Evolutionary conservation across 2,113 vertebrate species (phyloP).

Genomic region (Xiphophorus maculatus): DNA sequence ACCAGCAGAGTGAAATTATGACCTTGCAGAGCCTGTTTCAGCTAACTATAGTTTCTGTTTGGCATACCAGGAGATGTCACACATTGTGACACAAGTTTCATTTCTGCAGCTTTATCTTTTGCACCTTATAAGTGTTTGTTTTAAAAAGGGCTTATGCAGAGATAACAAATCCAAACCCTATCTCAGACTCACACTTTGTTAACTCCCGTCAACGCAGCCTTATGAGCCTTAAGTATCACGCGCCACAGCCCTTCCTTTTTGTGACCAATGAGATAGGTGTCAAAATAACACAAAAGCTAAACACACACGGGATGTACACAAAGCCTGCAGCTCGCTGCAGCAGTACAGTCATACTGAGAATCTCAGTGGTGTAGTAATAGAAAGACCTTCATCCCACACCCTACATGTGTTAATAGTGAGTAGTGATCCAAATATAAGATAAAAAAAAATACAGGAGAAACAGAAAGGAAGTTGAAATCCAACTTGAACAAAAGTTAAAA

Average conservation of each 20-base stretch:
- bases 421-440: background rate
- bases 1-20: slow-evolving; percentile 54
- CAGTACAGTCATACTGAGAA: slow-evolving; percentile 21
- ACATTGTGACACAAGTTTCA: slow-evolving; percentile 36
- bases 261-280: slow-evolving; percentile 41
- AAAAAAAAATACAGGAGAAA: slow-evolving; percentile 13
- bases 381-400: background rate
- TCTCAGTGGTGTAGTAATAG: slow-evolving; percentile 4
- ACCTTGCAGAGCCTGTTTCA: slow-evolving; percentile 72
- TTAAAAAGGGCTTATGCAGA: background rate
- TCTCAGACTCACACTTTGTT: slow-evolving; percentile 3
- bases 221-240: slow-evolving; percentile 13
- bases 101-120: slow-evolving; percentile 18
- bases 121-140: background rate
- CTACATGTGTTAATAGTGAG: background rate
- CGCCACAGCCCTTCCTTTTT: slow-evolving; percentile 35
- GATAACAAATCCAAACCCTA: background rate
- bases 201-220: slow-evolving; percentile 16
- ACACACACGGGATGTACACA: slow-evolving; percentile 30
- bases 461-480: slow-evolving; percentile 16
- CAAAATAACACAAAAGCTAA: slow-evolving; percentile 54
- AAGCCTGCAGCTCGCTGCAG: slow-evolving; percentile 55
- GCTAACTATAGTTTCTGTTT: slow-evolving; percentile 62
- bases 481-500: slow-evolving; percentile 23
- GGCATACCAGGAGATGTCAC: slow-evolving; percentile 47